Evolutionary conservation across 2,113 vertebrate genomes (phyloP).

Genomic region (Seriola aureovittata): DNA sequence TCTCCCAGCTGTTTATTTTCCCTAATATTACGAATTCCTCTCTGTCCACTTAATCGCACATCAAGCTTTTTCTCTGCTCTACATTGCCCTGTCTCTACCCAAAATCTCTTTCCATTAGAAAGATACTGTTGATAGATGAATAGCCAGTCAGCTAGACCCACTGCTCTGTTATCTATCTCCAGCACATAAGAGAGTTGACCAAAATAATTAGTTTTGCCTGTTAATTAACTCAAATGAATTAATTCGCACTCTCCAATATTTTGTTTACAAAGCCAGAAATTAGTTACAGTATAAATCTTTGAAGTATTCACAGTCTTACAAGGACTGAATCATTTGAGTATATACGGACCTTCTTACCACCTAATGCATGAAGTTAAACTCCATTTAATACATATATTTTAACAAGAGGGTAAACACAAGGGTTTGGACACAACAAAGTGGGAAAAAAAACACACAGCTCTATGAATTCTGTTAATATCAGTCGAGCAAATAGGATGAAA

Average conservation of each 20-base stretch:
- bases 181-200: constrained; percentile 12
- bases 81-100: constrained; percentile 7
- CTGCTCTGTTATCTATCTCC: constrained; percentile 2
- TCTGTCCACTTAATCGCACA: constrained; percentile 28
- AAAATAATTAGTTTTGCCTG: constrained; percentile 36
- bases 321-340: constrained; percentile 4
- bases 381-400: not conserved
- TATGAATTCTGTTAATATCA: not conserved
- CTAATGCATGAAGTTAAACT: not conserved
- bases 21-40: constrained; percentile 13
- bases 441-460: not conserved
- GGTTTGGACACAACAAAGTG: not conserved
- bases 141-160: not conserved
- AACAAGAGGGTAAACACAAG: not conserved
- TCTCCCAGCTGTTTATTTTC: constrained; percentile 29
- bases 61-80: not conserved
- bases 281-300: not conserved
- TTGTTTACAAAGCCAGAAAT: constrained; percentile 38
- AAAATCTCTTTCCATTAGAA: constrained; percentile 5
- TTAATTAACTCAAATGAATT: constrained; percentile 52
- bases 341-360: not conserved
- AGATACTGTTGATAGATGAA: constrained; percentile 32
- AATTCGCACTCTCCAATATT: not conserved
- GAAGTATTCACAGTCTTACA: constrained; percentile 9
- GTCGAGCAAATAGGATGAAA: not conserved